Base-by-base conservation (phyloP, 2,797 vertebrate genomes). In the Eospalax fontanierii region DNA sequence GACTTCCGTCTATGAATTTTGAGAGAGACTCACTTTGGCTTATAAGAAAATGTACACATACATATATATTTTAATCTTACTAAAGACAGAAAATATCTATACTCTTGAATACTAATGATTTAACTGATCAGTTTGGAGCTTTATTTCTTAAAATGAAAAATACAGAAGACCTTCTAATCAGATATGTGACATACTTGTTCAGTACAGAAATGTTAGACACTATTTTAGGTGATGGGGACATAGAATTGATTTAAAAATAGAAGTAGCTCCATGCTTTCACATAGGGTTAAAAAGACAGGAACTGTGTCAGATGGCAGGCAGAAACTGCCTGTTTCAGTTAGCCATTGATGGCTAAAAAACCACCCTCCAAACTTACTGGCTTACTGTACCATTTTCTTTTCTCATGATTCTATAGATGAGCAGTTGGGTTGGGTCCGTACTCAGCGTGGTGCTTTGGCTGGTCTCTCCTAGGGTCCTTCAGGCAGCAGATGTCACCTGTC, bases 81-180 rank as follows among this genome's bases (percentile, higher is more conserved):
- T 74, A 24, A 73, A 91, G 63, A 74, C 21, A 35, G 40, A 81
- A 79, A 76, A 54, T 66, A 59, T 81, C 21, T 91, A 70, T 68
- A 10, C 24, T 78, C 4, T 61, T 22, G 78, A 73, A 5, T 83
- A 54, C 14, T 57, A 73, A 59, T 73, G 66, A 16, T 38, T 88
- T 91, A 84, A 65, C 15, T 66, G 40, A 78, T 65, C 66, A 76
- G 33, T 89, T 79, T 89, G 71, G 63, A 85, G 71, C 40, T 43
- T 83, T 43, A 43, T 28, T 93, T 92, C 54, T 93, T 93, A 57
- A 28, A 85, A 73, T 63, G 18, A 87, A 71, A 75, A 75, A 12
- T 83, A 59, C 11, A 33, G 21, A n/a, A n/a, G 30, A 33, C 22
- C 68, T 91, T 76, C 28, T 81, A 26, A 84, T 94, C 61, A 76